These are phyloP conservation scores for Epinephelus coioides DNA, from an alignment of 2,797 vertebrate genomes.

Conservation along the genomic window DNA sequence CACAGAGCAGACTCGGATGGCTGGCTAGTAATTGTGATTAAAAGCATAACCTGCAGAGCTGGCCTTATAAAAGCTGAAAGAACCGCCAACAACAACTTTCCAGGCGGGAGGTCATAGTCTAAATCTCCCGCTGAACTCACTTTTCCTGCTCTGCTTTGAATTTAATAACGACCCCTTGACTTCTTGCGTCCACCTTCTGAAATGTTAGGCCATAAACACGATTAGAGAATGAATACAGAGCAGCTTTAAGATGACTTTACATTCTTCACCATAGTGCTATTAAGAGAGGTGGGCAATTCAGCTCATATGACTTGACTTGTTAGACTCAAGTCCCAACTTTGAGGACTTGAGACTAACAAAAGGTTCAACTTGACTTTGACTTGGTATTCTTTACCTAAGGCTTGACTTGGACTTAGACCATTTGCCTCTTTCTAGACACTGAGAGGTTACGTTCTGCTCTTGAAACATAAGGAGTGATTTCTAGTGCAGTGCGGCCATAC, in stretches of 20 bases:
- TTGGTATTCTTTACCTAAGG: too few relatives aligned
- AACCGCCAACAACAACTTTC: conserved; percentile 38
- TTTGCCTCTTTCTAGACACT: too few relatives aligned
- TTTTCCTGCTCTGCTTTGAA: conserved; percentile 36
- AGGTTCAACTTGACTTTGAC: too few relatives aligned
- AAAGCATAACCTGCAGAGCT: conserved; percentile 61
- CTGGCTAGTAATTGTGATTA: conserved; percentile 69
- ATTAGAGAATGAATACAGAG: conserved; percentile 29
- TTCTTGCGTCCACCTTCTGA: conserved; percentile 34
- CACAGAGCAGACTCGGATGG: conserved; percentile 46
- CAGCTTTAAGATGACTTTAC: conserved; percentile 22
- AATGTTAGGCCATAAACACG: conserved; percentile 28
- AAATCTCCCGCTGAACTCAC: conserved; percentile 48
- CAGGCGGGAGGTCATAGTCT: conserved; percentile 43
- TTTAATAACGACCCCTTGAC: conserved; percentile 44
- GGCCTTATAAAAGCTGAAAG: conserved; percentile 56
- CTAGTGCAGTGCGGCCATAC: too few relatives aligned
- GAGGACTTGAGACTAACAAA: too few relatives aligned
- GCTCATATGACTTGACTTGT: too few relatives aligned
- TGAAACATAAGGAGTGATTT: too few relatives aligned
- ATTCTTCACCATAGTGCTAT: conserved; percentile 27
- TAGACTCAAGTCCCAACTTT: too few relatives aligned
- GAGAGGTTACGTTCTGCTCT: too few relatives aligned
- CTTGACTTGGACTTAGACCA: too few relatives aligned
- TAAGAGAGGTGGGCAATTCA: too few relatives aligned